Evolutionary conservation across 2,797 vertebrate genomes (phyloP), one percentile per base, ranked within the genome.

Genomic region (Oryzias dopingdopingensis): DNA sequence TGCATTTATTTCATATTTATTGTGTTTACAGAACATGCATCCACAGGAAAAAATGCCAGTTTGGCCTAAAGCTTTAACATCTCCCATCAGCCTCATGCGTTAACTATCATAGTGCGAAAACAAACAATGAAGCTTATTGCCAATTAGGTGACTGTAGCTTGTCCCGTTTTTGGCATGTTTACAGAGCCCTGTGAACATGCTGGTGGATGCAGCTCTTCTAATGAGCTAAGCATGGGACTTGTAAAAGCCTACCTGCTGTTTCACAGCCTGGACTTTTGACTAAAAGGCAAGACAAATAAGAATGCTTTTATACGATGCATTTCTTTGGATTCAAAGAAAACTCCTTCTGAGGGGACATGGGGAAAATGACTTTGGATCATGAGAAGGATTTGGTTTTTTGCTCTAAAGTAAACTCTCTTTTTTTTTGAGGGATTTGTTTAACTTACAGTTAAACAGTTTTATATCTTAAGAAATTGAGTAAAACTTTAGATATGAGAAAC

Each of bases 191-290:
- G 49, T 37, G 73, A 81, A 71, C 65, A 37, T 60, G 67, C 62
- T 72, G 81, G 70, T 77, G 42, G 58, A 64, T 62, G 65, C 72
- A 79, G 81, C 76, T 85, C 83, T 77, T 76, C 74, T 90, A 90
- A 91, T 86, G 87, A 87, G 77, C 76, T 80, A 84, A 83, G 78
- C 77, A 73, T 52, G 61, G 81, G 72, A 82, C 76, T 85, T 82
- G 83, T 78, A 70, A 86, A 82, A 82, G 84, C 82, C 80, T 87
- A 88, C 87, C 88, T 84, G 84, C 82, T 89, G 83, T 69, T 74
- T 56, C 72, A 77, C 67, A 82, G 82, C 72, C 59, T 64, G 72
- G 59, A 59, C 67, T 62, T 85, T 83, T 52, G 79, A 64, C 61
- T 65, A 49, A 75, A 72, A 80, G 67, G 70, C 59, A 75, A 60